Evolutionary conservation across 2,797 vertebrate genomes (phyloP).

Genomic region (Galagoides demidoff): DNA sequence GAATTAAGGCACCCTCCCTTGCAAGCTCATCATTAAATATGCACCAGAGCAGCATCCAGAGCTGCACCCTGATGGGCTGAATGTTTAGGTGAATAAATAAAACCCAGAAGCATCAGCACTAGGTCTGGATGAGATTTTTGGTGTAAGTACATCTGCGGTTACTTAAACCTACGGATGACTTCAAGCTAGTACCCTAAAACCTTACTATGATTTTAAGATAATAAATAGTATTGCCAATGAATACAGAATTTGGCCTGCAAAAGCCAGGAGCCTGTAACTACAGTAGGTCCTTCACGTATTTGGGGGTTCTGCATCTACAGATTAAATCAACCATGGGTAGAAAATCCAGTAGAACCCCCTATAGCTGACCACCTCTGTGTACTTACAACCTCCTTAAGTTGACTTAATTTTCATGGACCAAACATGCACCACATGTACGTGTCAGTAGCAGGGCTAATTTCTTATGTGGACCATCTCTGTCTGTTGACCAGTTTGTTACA

Average conservation of each 20-base stretch:
- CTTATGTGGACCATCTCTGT: too few species aligned
- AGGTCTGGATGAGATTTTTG: background rate
- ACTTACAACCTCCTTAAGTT: too few species aligned
- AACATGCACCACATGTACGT: too few species aligned
- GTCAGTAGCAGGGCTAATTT: too few species aligned
- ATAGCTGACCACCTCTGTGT: too few species aligned
- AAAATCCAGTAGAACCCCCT: background rate
- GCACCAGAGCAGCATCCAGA: background rate
- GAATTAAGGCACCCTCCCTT: background rate
- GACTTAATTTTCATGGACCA: too few species aligned
- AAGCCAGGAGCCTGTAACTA: background rate
- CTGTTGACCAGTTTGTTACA: too few species aligned
- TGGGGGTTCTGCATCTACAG: background rate
- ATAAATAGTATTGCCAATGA: background rate
- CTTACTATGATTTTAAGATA: background rate
- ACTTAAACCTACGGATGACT: background rate
- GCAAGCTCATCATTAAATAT: background rate
- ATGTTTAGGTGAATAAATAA: background rate
- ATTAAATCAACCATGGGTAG: background rate
- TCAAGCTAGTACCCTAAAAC: background rate
- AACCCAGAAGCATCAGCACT: background rate
- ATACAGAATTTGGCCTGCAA: background rate
- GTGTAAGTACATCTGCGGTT: background rate
- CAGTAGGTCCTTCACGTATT: too few species aligned
- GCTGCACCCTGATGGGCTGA: background rate